Base-by-base conservation (phyloP, 2,113 vertebrate genomes). In the Oxyruncus cristatus region DNA sequence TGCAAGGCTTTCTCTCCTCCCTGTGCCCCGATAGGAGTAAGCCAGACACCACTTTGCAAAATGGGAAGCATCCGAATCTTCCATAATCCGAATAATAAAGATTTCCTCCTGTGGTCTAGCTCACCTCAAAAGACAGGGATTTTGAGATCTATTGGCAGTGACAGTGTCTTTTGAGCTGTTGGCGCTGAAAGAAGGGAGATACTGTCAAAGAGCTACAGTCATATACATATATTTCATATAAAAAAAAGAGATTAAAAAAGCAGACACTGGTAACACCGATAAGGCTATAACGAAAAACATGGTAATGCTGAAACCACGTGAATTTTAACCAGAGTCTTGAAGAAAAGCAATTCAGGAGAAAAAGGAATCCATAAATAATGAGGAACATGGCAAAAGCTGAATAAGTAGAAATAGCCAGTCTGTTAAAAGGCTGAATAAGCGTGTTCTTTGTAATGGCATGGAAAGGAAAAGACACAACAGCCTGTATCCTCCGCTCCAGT, bases 361-460 rank as follows among this genome's bases (percentile, higher is more conserved):
- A 95, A 94, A 90, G 23, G 79, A 79, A 74, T 71, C 89, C 41
- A 41, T 93, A 80, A 88, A 89, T 86, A 93, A 96, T 84, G 95
- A 93, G 94, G 94, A 94, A 91, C 85, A 83, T 80, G 92, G 92
- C 89, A 97, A 96, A 96, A 91, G 92, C 91, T 95, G 94, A 96
- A 91, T 91, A 91, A 91, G 83, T 80, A 95, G 92, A 86, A 95
- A 84, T 72, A 80, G 83, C 67, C 76, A 71, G 85, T 58, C 77
- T 90, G 85, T 39, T 83, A 73, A 92, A 94, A 88, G 78, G 92
- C 94, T 96, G 95, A 96, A 71, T 92, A 95, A 97, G 91, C 83
- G 66, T 77, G 83, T 93, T 95, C 95, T 96, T 94, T 95, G 92
- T 88, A 33, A 67, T 2, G 12, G 76, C 79, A 55, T 4, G 83